Percentiles rank a stretch among this genome's conserved stretches.
These are phyloP conservation scores for Orchesellides sinensis DNA, from an alignment of 2,888 invertebrate genomes.

Conservation along the genomic window DNA sequence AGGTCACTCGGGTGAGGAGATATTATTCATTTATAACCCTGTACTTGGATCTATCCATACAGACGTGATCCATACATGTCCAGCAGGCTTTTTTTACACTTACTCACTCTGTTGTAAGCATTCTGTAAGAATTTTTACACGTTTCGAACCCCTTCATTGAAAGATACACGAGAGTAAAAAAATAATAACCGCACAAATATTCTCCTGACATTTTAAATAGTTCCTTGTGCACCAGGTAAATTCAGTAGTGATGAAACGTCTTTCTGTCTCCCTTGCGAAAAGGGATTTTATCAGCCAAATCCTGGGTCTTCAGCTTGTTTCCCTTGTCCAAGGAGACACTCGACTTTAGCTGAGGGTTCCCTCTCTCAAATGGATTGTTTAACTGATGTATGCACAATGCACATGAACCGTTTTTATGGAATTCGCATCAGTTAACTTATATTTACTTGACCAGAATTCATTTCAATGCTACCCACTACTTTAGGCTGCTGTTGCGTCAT, in stretches of 20 bases:
- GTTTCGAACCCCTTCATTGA: not conserved
- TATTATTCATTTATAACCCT: not conserved
- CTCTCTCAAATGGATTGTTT: conserved; percentile 21
- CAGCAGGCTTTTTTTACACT: conserved; percentile 26
- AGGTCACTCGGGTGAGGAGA: not conserved
- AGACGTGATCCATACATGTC: conserved; percentile 17
- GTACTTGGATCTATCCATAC: not conserved
- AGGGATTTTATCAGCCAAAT: conserved; percentile 36
- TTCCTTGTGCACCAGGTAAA: conserved; percentile 41
- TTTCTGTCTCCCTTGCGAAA: conserved; percentile 20
- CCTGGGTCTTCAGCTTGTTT: conserved; percentile 42
- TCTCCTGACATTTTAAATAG: not conserved
- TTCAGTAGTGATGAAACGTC: conserved; percentile 28
- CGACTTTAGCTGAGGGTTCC: conserved; percentile 5
- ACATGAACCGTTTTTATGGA: too few relatives aligned
- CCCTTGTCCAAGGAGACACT: conserved; percentile 12
- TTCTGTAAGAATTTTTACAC: not conserved
- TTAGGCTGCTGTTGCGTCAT: not conserved
- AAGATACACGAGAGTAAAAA: not conserved
- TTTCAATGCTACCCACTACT: too few relatives aligned
- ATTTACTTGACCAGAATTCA: too few relatives aligned
- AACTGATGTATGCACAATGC: not conserved
- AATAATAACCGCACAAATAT: not conserved
- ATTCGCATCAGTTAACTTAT: not conserved
- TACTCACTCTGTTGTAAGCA: conserved; percentile 40